Evolutionary conservation across 2,888 invertebrate species (phyloP).

Genomic region (Agrotis puta): DNA sequence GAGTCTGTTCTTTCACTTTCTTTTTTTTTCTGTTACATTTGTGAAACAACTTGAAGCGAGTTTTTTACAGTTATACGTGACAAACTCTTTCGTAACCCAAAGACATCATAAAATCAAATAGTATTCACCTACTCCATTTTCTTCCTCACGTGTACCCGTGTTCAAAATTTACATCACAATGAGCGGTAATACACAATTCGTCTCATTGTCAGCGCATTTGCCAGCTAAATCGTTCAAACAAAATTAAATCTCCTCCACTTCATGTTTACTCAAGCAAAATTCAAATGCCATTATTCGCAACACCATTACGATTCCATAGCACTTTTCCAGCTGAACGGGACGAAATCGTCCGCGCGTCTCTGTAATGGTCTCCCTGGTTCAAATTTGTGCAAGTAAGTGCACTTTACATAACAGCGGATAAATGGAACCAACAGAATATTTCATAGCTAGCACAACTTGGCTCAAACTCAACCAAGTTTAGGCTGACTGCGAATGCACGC

Average conservation of each 20-base stretch:
- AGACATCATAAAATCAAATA: constrained; percentile 13
- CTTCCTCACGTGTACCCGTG: constrained; percentile 13
- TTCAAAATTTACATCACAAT: constrained; percentile 44
- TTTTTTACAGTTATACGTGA: too few species aligned
- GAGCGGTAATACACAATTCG: constrained; percentile 46
- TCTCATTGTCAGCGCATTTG: constrained; percentile 58
- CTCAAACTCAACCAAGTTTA: constrained; percentile 77
- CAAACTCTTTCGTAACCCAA: constrained; percentile 7
- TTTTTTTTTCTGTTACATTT: background rate
- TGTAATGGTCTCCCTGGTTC: constrained; percentile 76
- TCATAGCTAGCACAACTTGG: constrained; percentile 80
- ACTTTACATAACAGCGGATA: constrained; percentile 76
- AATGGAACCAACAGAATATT: constrained; percentile 82
- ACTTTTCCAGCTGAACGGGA: constrained; percentile 77
- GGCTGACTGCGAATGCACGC: constrained; percentile 65
- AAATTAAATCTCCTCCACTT: constrained; percentile 62
- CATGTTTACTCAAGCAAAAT: constrained; percentile 72
- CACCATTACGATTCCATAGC: constrained; percentile 76
- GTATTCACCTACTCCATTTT: constrained; percentile 12
- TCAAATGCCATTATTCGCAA: constrained; percentile 72
- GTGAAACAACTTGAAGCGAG: too few species aligned
- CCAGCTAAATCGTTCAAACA: constrained; percentile 59
- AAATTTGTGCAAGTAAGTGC: constrained; percentile 82
- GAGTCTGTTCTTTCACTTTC: background rate
- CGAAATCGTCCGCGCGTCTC: constrained; percentile 73